Percentiles rank a stretch among this genome's conserved stretches.
These are phyloP conservation scores for Hippolais icterina DNA, from an alignment of 2,113 vertebrate genomes.

Conservation along the genomic window DNA sequence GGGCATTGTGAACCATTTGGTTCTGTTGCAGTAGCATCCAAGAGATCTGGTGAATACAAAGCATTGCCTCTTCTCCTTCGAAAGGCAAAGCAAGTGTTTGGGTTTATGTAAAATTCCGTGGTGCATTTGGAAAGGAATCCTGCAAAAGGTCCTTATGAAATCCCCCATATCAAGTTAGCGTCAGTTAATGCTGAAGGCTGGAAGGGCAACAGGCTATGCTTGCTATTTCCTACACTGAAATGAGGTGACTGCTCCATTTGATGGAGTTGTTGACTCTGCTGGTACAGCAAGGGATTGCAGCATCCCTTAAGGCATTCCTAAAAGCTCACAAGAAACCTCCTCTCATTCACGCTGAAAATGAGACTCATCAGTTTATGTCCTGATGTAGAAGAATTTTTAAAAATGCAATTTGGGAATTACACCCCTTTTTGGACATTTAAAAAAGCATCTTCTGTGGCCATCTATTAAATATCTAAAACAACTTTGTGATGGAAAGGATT, in stretches of 20 bases:
- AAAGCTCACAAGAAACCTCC: not conserved
- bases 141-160: not conserved
- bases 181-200: not conserved
- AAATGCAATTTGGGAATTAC: not conserved
- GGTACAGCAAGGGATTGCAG: not conserved
- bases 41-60: not conserved
- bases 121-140: not conserved
- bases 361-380: not conserved
- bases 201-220: not conserved
- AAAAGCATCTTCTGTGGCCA: not conserved
- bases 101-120: not conserved
- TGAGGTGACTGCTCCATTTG: not conserved
- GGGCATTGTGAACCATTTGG: not conserved
- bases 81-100: not conserved
- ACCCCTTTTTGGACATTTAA: not conserved
- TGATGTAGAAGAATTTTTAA: not conserved
- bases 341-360: not conserved
- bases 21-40: not conserved
- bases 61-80: not conserved
- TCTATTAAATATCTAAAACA: not conserved
- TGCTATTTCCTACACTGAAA: not conserved
- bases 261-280: not conserved
- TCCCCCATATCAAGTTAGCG: not conserved
- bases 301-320: not conserved
- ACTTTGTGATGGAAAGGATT: not conserved